A percentile compares a stretch with the other conserved stretches of the same genome.
Conservation (phyloP, 2,797 vertebrate genomes). For the Masticophis lateralis region DNA sequence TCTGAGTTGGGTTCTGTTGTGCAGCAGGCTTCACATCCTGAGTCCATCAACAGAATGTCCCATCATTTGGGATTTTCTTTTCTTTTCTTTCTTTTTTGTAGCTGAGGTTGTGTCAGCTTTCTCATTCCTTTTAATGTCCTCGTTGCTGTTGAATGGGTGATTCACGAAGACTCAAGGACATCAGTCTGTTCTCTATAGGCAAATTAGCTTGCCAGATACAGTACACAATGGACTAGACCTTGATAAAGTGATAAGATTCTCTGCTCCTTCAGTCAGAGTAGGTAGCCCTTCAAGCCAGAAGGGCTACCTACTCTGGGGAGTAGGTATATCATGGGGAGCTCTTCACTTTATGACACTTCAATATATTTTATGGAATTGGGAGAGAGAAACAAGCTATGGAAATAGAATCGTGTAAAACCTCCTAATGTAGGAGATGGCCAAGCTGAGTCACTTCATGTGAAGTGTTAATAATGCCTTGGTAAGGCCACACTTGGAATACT, state of each 20-base stretch:
- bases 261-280: not conserved
- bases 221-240: not conserved
- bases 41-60: not conserved
- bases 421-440: not conserved
- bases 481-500: too few species aligned
- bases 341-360: not conserved
- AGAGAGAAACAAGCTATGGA: not conserved
- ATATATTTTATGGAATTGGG: not conserved
- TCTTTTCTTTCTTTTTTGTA: too few species aligned
- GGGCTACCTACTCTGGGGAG: too few species aligned
- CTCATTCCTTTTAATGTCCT: not conserved
- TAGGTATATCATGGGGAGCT: not conserved
- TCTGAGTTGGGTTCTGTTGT: constrained; percentile 1
- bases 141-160: not conserved
- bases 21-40: not conserved
- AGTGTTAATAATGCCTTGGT: too few species aligned
- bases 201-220: not conserved
- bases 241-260: not conserved
- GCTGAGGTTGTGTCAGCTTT: not conserved
- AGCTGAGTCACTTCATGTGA: not conserved
- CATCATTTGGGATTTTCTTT: not conserved
- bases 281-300: not conserved
- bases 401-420: not conserved
- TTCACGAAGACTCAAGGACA: not conserved
- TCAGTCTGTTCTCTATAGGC: not conserved